phyloP scores from a whole-genome alignment of 2,113 vertebrate species.

The Planiliza haematocheilus region DNA sequence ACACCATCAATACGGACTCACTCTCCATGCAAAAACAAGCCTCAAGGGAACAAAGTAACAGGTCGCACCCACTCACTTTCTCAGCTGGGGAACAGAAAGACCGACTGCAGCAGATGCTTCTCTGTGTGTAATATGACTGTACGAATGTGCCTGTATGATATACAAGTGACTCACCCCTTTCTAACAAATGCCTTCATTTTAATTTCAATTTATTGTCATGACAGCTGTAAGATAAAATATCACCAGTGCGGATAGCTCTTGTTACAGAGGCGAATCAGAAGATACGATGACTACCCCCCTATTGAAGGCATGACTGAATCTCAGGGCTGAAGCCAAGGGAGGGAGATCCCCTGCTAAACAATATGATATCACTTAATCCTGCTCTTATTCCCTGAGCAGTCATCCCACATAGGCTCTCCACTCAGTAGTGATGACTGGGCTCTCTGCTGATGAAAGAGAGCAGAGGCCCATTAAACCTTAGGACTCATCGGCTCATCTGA shows the following conservation, averaged over 20 bases:
- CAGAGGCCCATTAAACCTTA: constrained; percentile 71
- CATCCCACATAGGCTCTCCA: constrained; percentile 72
- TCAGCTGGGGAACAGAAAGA: constrained; percentile 59
- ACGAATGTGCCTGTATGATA: constrained; percentile 53
- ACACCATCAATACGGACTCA: constrained; percentile 31
- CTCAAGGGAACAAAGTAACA: constrained; percentile 9
- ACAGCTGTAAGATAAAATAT: constrained; percentile 71
- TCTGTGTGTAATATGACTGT: constrained; percentile 49
- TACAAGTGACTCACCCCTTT: constrained; percentile 63
- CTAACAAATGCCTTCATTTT: constrained; percentile 65
- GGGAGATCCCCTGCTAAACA: constrained; percentile 73
- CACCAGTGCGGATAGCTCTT: constrained; percentile 38
- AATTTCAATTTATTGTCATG: constrained; percentile 57
- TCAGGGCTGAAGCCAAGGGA: constrained; percentile 60
- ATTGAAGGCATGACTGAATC: constrained; percentile 66
- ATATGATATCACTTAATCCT: constrained; percentile 76
- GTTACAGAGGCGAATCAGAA: constrained; percentile 31
- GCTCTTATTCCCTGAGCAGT: constrained; percentile 57
- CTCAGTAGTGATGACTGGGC: constrained; percentile 72
- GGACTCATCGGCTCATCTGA: constrained; percentile 80
- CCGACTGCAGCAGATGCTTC: constrained; percentile 55
- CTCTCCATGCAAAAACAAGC: constrained; percentile 28
- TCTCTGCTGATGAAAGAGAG: constrained; percentile 79
- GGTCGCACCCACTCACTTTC: constrained; percentile 40
- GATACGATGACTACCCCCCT: constrained; percentile 60